Evolutionary conservation across 1,140 invertebrate species (phyloP), one percentile per base, ranked within the genome.

Genomic region (Drosophila nebulosa): DNA sequence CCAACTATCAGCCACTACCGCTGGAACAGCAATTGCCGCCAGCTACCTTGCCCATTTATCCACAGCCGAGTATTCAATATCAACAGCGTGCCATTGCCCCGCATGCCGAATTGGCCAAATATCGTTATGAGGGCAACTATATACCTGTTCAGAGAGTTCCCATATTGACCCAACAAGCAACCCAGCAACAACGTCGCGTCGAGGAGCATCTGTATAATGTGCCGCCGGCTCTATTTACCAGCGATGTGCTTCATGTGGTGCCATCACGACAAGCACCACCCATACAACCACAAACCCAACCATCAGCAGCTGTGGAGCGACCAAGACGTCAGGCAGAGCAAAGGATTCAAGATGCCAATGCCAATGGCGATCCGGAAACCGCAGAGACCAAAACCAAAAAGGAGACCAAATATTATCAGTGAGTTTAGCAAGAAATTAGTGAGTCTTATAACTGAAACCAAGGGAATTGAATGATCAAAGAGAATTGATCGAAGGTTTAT

Each of bases 41-140:
- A 22, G 51, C 59, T 4, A 35, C 61, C 1, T 66, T 67, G 21
- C 39, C 67, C 0, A 46, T 80, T 1, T 89, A 77, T 32, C 57
- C 86, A 5, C 86, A 88, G 39, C 60, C 62, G 35, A 84, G 65
- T 46, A 62, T 86, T 21, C 81, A 86, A 52, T 84, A 86, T 36
- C 65, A 80, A 24, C 84, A 89, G 30, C 75, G 86, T 50, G 66
- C 78, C 3, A n/a, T 69, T 1, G 60, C 86, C 5, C 86, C 86
- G 0, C 78, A 74, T 14, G 39, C 59, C n/a, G 86, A 90, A 14
- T 42, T 90, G 60, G 81, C 86, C 64, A 90, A 88, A 18, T 90
- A 90, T 55, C 86, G 86, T 4, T 89, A 90, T 16, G 74, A 83
- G 42, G 86, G 86, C 7, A 90, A 90, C 56, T 90, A 90, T 21